Percentiles rank a stretch among this genome's conserved stretches.
phyloP scores from a whole-genome alignment of 2,888 invertebrate genomes.

The Plagodis pulveraria region DNA sequence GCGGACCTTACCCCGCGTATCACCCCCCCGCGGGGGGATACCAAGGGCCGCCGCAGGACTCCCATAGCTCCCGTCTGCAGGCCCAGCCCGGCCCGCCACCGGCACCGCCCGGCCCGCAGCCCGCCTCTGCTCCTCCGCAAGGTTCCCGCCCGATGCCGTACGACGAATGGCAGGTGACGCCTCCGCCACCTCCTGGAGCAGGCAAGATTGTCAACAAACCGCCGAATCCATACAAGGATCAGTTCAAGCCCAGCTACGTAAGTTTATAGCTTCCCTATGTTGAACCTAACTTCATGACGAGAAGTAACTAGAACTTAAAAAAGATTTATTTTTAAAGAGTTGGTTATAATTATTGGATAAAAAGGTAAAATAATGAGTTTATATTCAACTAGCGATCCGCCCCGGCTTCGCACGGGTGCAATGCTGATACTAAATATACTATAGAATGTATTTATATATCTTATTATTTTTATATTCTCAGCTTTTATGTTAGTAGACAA shows the following conservation, averaged over 20 bases:
- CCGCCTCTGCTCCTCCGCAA: constrained; percentile 24
- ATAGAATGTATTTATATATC: too few relatives aligned
- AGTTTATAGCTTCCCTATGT: constrained; percentile 36
- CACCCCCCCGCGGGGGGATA: constrained; percentile 10
- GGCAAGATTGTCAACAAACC: constrained; percentile 79
- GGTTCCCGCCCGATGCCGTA: constrained; percentile 46
- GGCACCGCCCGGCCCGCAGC: constrained; percentile 26
- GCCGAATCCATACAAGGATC: constrained; percentile 70
- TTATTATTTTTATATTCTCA: too few relatives aligned
- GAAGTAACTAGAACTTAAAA: neutral
- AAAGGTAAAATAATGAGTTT: neutral
- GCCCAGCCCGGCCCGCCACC: constrained; percentile 9
- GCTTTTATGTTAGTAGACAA: too few relatives aligned
- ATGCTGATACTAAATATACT: too few relatives aligned
- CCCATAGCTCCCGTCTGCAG: constrained; percentile 23
- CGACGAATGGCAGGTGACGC: constrained; percentile 70
- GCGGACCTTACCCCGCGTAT: constrained; percentile 45
- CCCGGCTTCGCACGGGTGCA: too few relatives aligned
- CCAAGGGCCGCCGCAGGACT: constrained; percentile 33
- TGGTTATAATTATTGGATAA: neutral
- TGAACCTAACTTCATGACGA: neutral
- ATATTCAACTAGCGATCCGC: too few relatives aligned
- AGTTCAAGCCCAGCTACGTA: constrained; percentile 72
- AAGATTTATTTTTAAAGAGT: neutral
- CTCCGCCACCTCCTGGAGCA: constrained; percentile 57